These are phyloP conservation scores for Diplazon laetatorius DNA, from an alignment of 2,888 invertebrate species.

Conservation along the genomic window DNA sequence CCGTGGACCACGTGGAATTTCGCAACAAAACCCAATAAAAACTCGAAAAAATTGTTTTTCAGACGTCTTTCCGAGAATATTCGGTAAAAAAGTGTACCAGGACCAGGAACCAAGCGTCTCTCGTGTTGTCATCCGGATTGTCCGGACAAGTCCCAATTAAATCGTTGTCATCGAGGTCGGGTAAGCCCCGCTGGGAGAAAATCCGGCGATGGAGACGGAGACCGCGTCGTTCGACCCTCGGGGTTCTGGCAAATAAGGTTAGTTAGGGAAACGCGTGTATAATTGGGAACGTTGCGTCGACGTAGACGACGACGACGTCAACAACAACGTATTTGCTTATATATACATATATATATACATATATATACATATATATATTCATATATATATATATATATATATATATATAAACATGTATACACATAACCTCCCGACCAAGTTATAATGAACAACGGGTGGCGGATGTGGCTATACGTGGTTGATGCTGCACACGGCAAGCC, in stretches of 20 bases:
- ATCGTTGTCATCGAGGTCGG: conserved; percentile 67
- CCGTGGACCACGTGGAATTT: no score
- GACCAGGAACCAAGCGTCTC: no score
- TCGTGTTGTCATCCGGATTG: not conserved
- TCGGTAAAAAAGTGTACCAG: not conserved
- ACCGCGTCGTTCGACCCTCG: conserved; percentile 67
- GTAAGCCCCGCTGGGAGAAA: not conserved
- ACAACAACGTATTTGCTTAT: conserved; percentile 72
- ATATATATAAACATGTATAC: no score
- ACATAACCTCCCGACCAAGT: conserved; percentile 75
- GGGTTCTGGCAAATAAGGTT: conserved; percentile 76
- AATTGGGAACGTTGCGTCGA: conserved; percentile 74
- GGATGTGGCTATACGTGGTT: conserved; percentile 8
- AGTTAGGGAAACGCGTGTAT: conserved; percentile 80
- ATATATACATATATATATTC: no score
- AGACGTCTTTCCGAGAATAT: not conserved
- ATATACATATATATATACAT: no score
- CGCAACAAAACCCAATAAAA: no score
- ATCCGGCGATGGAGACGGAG: not conserved
- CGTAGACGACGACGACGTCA: conserved; percentile 62
- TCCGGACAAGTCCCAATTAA: conserved; percentile 76
- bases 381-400: no score
- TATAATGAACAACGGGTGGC: conserved; percentile 75
- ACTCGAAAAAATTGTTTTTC: no score
- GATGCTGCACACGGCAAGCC: conserved; percentile 31